These are phyloP conservation scores for Reinhardtius hippoglossoides DNA, from an alignment of 2,113 vertebrate species.

Conservation along the genomic window DNA sequence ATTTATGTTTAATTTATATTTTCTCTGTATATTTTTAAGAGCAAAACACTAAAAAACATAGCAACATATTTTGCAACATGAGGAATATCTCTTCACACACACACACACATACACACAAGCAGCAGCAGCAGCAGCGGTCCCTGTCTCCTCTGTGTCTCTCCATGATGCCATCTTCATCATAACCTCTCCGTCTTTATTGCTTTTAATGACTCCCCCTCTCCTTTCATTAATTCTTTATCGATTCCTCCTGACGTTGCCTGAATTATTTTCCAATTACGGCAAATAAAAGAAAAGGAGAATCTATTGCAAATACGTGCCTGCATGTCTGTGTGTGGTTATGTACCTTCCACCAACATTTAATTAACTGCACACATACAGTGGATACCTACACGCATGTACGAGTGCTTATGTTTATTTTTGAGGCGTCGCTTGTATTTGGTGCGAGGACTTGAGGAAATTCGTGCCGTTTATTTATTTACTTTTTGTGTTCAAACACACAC, in stretches of 20 bases:
- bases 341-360: constrained; percentile 14
- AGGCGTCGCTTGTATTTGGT: neutral
- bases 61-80: neutral
- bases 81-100: constrained; percentile 7
- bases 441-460: neutral
- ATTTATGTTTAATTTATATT: constrained; percentile 4
- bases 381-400: neutral
- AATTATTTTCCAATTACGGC: constrained; percentile 87
- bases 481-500: constrained; percentile 16
- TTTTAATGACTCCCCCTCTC: constrained; percentile 84
- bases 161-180: constrained; percentile 84
- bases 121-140: constrained; percentile 4
- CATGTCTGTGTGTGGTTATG: constrained; percentile 31
- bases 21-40: neutral
- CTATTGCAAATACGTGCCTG: constrained; percentile 54
- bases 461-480: neutral
- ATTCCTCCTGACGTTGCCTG: constrained; percentile 81
- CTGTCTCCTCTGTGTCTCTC: constrained; percentile 75
- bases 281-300: constrained; percentile 79
- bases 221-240: constrained; percentile 88
- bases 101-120: constrained; percentile 7
- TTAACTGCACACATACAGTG: neutral
- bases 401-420: neutral
- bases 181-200: constrained; percentile 83
- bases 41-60: neutral